Evolutionary conservation across 2,797 vertebrate species (phyloP), one percentile per base, ranked within the genome.

Genomic region (Chiloscyllium punctatum): DNA sequence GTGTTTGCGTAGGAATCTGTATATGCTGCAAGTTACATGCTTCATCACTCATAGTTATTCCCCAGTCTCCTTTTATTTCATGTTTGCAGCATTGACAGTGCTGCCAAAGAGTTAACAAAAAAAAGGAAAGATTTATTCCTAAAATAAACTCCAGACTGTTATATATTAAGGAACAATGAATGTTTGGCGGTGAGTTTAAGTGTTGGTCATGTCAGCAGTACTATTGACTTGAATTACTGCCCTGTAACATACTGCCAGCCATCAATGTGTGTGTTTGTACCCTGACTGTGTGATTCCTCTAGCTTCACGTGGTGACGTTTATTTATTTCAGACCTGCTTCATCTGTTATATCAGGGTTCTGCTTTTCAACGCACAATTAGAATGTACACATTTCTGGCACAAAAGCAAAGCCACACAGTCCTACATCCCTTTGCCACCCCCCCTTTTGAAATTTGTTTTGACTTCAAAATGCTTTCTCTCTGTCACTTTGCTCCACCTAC

Each of bases 91-190:
- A 84, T 18, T 23, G 79, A 48, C 90, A 23, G 4, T 37, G 16
- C 62, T 91, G 30, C 57, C 33, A 15, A 91, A 92, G 90, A 68
- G 62, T 92, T 92, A 92, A 92, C 33, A 37, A 25, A 92, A 37
- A 62, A 90, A n/a, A 62, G 87, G 90, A 92, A 92, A 68, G 62
- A 68, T 92, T 92, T 92, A 37, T 92, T 92, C 66, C 37, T 21
- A 68, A 92, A 92, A 92, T 92, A 92, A 92, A 92, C 90, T 92
- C 11, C 90, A 68, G 90, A 68, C 90, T 68, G 57, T 92, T 68
- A 68, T 66, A 62, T 66, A 66, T 37, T 92, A 68, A 92, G 68
- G 57, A 42, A 68, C 68, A 68, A 68, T n/a, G 62, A 92, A 68
- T 92, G 90, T 92, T 68, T 68, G 90, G 90, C 62, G 68, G 90